Evolutionary conservation across 2,113 vertebrate genomes (phyloP).

Genomic region (Crypturellus undulatus): DNA sequence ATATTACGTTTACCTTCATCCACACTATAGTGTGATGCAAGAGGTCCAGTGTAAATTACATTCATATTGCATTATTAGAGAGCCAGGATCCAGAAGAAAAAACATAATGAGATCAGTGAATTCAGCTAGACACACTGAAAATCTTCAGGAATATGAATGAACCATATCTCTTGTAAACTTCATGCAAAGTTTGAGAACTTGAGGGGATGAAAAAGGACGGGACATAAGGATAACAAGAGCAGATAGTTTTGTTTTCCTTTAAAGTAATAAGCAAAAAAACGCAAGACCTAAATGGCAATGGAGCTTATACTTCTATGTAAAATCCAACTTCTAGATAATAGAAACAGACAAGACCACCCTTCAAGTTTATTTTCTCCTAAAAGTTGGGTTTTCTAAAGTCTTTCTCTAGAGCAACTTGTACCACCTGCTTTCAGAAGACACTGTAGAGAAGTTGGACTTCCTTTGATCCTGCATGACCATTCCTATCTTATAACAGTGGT

Average conservation of each 20-base stretch:
- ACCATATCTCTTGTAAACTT: neutral
- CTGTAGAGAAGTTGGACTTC: neutral
- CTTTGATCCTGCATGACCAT: neutral
- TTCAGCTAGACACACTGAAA: neutral
- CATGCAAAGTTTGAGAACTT: neutral
- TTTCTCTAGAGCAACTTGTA: neutral
- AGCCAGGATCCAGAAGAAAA: slow-evolving; percentile 1
- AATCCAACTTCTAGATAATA: neutral
- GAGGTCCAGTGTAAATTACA: neutral
- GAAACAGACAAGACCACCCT: neutral
- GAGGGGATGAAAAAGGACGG: neutral
- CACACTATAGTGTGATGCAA: neutral
- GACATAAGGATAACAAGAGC: neutral
- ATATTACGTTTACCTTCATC: neutral
- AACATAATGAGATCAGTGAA: neutral
- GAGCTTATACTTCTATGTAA: neutral
- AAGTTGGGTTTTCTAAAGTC: neutral
- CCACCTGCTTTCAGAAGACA: neutral
- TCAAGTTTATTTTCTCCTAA: neutral
- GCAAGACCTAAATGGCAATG: slow-evolving; percentile 3
- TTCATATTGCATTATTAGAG: neutral
- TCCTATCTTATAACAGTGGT: neutral
- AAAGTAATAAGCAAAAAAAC: neutral
- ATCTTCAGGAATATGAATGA: neutral
- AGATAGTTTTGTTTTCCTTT: neutral